These are phyloP conservation scores for Epinephelus moara DNA, from an alignment of 2,113 vertebrate species.

Conservation along the genomic window DNA sequence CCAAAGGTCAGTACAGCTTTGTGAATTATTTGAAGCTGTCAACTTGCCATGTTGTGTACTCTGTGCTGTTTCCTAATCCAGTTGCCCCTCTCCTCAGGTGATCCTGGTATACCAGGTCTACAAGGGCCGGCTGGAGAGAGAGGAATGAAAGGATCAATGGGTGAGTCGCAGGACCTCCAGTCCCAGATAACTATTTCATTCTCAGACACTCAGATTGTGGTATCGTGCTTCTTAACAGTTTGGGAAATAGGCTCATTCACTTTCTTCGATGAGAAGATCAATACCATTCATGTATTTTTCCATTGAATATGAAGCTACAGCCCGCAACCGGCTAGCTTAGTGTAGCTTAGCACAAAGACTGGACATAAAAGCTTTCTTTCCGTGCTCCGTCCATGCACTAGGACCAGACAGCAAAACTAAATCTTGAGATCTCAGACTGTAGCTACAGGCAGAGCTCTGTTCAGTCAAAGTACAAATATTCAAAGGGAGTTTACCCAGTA, in stretches of 20 bases:
- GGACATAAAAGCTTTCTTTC: no score
- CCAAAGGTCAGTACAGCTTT: conserved; percentile 88
- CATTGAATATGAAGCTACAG: no score
- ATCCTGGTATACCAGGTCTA: conserved; percentile 87
- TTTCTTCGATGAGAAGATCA: no score
- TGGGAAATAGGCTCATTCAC: background rate
- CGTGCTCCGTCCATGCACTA: no score
- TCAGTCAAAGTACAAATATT: no score
- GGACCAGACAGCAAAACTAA: no score
- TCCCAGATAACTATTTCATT: background rate
- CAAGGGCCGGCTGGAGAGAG: conserved; percentile 89
- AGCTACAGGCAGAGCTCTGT: no score
- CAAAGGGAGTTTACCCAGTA: no score
- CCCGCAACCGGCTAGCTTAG: no score
- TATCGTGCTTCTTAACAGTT: background rate
- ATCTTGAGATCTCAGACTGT: no score
- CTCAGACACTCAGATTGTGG: background rate
- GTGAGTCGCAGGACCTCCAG: conserved; percentile 76
- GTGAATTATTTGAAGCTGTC: conserved; percentile 5
- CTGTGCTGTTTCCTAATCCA: background rate
- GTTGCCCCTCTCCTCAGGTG: conserved; percentile 82
- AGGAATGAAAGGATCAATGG: conserved; percentile 90
- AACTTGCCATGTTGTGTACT: background rate
- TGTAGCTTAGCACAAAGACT: no score
- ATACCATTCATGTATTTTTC: no score